Base-by-base conservation (phyloP, 2,888 invertebrate genomes). In the Proisotoma minuta region DNA sequence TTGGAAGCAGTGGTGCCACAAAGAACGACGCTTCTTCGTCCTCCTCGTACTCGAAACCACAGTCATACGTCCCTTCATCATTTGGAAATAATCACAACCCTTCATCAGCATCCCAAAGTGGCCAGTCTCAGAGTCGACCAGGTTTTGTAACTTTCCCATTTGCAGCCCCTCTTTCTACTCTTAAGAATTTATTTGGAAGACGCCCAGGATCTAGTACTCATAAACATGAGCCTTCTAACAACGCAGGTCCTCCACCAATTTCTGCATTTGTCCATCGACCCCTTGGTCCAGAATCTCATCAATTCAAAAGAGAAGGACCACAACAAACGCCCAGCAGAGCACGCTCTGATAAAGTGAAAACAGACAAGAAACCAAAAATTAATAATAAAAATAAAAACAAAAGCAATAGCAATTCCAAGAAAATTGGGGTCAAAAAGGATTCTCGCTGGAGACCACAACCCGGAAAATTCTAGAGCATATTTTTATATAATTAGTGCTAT, bases 261-360 rank as follows among this genome's bases (percentile, higher is more conserved):
- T 34, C 40, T n/a, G 52, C 67, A 1, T 68, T 60, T 29, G 22
- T 68, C n/a, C 64, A 68, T 18, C 29, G 67, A 51, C 67, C 67
- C 12, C 47, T 65, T 5, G 67, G 67, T 15, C 67, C 67, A 22
- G 67, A 68, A 54, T 65, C 64, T 10, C 59, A 57, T 4, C 52
- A 62, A 4, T 68, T 26, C 29, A 62, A 49, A 12, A 48, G 64
- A 39, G 57, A 54, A 3, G 34, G 28, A 22, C 5, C 27, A 5
- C 49, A n/a, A n/a, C n/a, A n/a, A n/a, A n/a, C 59, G 5, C 53
- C 59, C 2, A 34, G 50, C 2, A 60, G 51, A 28, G 53, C 57
- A 3, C 10, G 5, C 2, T 8, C 22, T 22, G 39, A 3, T 18
- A 54, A 54, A 39, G 24, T 3, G 18, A 4, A 24, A 54, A 24